Evolutionary conservation across 2,797 vertebrate genomes (phyloP), one percentile per base, ranked within the genome.

Genomic region (Hybognathus amarus): DNA sequence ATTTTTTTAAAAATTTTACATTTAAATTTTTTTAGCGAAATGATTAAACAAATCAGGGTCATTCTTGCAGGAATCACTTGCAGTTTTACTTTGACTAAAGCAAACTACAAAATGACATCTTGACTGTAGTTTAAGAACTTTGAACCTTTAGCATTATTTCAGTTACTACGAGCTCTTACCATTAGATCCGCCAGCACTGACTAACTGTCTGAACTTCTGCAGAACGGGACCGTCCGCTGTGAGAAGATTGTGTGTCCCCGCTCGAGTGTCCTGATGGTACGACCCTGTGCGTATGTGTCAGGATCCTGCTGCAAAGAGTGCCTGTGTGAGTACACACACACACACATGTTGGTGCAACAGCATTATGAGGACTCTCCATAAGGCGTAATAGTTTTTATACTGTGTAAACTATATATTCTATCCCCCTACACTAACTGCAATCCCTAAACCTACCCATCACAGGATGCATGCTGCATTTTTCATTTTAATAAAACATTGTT

Each of bases 271-370:
- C 95, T 0, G 90, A 89, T 5, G 95, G 94, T 85, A 94, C 93
- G 11, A 93, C 95, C 27, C 94, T 92, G 45, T n/a, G 85, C 92
- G 0, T 97, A 96, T 6, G 93, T 96, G 90, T 93, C 95, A 73
- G 96, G 94, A 86, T 93, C 93, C 70, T 97, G 96, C 91, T 97
- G 96, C 89, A 96, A 96, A 87, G 95, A 96, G 87, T 97, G 96
- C 86, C 96, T 94, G 83, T 83, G 96, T 97, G 90, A 97, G 96
- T 93, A 87, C 11, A 66, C 52, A 70, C 59, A 70, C 52, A 61
- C 74, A 56, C 64, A 75, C 56, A 33, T n/a, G n/a, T n/a, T n/a
- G n/a, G n/a, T n/a, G n/a, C n/a, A n/a, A n/a, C n/a, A n/a, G n/a
- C n/a, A n/a, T n/a, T n/a, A n/a, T n/a, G n/a, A n/a, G n/a, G n/a